A percentile compares a stretch with the other conserved stretches of the same genome.
phyloP scores from a whole-genome alignment of 1,140 invertebrate species.

The Drosophila takahashii region DNA sequence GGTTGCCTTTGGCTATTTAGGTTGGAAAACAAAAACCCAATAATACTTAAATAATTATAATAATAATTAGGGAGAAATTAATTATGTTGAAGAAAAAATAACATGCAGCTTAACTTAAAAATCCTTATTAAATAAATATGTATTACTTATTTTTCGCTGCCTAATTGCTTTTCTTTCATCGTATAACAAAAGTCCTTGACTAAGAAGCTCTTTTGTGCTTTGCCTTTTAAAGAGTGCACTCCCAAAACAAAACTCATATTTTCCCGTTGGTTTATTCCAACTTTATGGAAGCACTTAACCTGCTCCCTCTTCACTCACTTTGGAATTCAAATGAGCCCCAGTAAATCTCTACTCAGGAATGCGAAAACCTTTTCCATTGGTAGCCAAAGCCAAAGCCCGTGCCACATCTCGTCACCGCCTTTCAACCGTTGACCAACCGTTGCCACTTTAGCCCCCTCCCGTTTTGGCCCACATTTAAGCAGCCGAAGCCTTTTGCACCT shows the following conservation, averaged over 20 bases:
- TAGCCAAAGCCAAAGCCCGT: slow-evolving; percentile 14
- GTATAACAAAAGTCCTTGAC: not conserved
- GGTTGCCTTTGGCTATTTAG: not conserved
- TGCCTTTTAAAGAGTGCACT: not conserved
- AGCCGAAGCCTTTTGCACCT: slow-evolving; percentile 42
- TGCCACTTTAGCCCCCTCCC: not conserved
- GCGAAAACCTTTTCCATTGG: slow-evolving; percentile 36
- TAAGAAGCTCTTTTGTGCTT: not conserved
- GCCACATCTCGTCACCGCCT: slow-evolving; percentile 31
- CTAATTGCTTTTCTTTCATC: not conserved
- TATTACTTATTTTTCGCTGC: no score
- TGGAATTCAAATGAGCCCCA: slow-evolving; percentile 29
- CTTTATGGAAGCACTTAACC: slow-evolving; percentile 2
- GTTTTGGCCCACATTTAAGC: slow-evolving; percentile 9
- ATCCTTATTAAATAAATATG: no score
- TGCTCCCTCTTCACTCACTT: slow-evolving; percentile 15
- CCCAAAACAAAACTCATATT: not conserved
- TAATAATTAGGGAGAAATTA: no score
- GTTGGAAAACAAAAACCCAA: not conserved
- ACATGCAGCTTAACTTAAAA: no score
- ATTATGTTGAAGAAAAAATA: no score
- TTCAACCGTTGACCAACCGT: slow-evolving; percentile 14
- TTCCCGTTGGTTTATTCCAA: not conserved
- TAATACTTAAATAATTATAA: no score
- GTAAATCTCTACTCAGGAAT: slow-evolving; percentile 40